These are phyloP conservation scores for Xestoiulus laeticollis DNA, from an alignment of 2,888 invertebrate species.

Conservation along the genomic window DNA sequence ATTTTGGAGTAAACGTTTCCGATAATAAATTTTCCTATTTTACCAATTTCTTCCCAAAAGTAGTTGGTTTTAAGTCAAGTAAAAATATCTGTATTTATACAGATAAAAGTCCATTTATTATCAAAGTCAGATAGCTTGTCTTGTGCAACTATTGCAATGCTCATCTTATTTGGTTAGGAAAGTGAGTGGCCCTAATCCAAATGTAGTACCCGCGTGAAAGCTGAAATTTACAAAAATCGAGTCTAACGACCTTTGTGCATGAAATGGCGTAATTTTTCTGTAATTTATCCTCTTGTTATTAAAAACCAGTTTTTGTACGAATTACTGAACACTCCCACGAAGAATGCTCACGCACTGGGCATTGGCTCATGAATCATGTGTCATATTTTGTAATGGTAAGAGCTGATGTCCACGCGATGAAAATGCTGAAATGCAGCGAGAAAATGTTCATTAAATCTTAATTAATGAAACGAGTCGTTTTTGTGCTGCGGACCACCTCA, in stretches of 20 bases:
- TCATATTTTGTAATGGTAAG: not conserved
- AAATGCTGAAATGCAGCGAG: not conserved
- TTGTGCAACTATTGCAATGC: not conserved
- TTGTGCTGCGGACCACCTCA: not conserved
- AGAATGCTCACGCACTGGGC: not conserved
- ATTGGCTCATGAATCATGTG: not conserved
- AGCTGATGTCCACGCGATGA: conserved; percentile 24
- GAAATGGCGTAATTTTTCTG: not conserved
- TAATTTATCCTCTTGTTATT: not conserved
- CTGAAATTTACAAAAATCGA: too few species aligned
- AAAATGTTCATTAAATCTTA: conserved; percentile 30
- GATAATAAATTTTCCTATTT: too few species aligned
- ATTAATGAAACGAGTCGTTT: conserved; percentile 3
- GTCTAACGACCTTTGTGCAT: too few species aligned
- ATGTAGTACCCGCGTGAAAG: too few species aligned
- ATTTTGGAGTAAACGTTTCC: too few species aligned
- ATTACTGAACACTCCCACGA: not conserved
- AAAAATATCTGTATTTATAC: too few species aligned
- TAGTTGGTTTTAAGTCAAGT: too few species aligned
- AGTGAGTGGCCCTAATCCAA: not conserved
- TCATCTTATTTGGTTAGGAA: too few species aligned
- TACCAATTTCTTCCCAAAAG: too few species aligned
- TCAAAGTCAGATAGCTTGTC: not conserved
- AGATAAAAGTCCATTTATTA: too few species aligned
- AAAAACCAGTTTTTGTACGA: not conserved